Conservation (phyloP, 2,113 vertebrate species). For the Callipepla squamata region DNA sequence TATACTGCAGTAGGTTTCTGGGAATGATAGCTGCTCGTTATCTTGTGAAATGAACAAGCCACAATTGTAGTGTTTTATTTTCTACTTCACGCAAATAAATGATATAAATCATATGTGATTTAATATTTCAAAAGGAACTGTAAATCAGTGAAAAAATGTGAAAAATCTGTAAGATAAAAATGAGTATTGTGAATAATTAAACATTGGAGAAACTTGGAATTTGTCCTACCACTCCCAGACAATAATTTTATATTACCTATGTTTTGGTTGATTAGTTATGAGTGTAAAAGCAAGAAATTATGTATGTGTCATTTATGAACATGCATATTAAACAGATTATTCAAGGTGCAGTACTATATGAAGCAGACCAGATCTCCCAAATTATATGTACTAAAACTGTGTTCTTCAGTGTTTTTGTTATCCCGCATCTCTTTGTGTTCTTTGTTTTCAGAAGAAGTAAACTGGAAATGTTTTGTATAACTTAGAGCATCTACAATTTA, state of each 20-base stretch:
- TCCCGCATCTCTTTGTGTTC: neutral
- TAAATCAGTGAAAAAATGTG: neutral
- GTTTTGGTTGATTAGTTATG: constrained; percentile 19
- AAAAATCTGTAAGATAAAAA: neutral
- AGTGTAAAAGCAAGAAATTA: constrained; percentile 20
- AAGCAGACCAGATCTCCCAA: neutral
- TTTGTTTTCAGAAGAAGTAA: neutral
- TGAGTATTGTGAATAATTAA: neutral
- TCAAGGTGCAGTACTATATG: neutral
- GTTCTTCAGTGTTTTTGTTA: neutral
- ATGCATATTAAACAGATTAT: neutral
- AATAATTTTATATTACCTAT: neutral
- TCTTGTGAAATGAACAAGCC: neutral
- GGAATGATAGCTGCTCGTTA: neutral
- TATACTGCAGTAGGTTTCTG: neutral
- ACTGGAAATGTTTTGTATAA: neutral
- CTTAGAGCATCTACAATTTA: neutral
- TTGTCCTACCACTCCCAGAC: neutral
- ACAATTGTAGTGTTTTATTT: constrained; percentile 11
- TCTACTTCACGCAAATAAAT: constrained; percentile 11
- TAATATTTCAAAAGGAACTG: neutral
- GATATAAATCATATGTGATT: neutral
- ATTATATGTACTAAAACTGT: neutral
- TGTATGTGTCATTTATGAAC: neutral
- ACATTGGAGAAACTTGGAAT: neutral